Conservation (phyloP, 2,888 invertebrate species). For the Watsonalla binaria region DNA sequence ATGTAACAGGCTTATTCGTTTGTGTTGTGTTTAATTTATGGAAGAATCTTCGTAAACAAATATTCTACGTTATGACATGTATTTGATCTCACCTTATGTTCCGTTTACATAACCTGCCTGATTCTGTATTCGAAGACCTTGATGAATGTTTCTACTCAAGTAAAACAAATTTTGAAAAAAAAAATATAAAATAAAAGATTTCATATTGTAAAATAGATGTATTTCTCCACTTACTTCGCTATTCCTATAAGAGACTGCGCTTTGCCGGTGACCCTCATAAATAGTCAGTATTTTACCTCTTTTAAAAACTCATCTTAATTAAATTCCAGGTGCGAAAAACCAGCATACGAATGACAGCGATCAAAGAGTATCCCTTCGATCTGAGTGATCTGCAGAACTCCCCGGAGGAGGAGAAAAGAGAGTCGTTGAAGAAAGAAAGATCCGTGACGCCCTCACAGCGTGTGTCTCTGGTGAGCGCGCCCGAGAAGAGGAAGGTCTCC, state of each 20-base stretch:
- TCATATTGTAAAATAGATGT: no score
- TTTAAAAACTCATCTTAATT: not conserved
- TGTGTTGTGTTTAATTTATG: no score
- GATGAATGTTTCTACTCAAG: no score
- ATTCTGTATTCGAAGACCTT: no score
- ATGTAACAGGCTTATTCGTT: no score
- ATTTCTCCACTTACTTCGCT: no score
- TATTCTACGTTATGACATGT: no score
- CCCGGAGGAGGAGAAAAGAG: constrained; percentile 18
- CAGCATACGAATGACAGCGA: constrained; percentile 74
- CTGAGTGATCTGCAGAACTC: constrained; percentile 61
- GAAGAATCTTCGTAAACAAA: no score
- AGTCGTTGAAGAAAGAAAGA: not conserved
- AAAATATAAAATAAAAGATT: no score
- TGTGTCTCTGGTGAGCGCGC: constrained; percentile 20
- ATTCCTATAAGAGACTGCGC: not conserved
- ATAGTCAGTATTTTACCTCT: not conserved
- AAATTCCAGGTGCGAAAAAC: constrained; percentile 68
- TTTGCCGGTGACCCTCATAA: not conserved
- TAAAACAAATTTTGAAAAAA: no score
- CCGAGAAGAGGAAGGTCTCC: constrained; percentile 79
- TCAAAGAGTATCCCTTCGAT: constrained; percentile 75
- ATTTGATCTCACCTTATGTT: no score
- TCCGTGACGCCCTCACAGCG: constrained; percentile 17
- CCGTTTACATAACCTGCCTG: no score